These are phyloP conservation scores for Panthera uncia DNA, from an alignment of 2,113 vertebrate species.

Conservation along the genomic window DNA sequence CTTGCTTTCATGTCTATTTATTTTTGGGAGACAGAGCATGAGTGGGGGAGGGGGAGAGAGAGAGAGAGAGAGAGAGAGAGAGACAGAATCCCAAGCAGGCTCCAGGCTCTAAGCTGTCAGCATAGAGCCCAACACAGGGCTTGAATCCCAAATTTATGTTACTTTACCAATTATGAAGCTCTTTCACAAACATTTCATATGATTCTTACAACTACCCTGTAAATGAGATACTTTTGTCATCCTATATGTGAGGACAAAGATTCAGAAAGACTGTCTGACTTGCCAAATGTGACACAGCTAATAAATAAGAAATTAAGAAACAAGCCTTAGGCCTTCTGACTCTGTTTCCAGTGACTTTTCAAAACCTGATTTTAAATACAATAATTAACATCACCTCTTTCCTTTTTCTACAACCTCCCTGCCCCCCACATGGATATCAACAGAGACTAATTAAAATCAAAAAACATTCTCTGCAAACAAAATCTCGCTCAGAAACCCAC, in stretches of 20 bases:
- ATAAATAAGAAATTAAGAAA: background rate
- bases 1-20: no score
- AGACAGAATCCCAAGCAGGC: no score
- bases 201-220: background rate
- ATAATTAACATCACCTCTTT: background rate
- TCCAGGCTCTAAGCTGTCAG: no score
- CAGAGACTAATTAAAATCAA: constrained; percentile 40
- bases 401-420: no score
- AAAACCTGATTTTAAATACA: background rate
- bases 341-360: background rate
- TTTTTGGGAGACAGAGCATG: no score
- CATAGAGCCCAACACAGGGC: no score
- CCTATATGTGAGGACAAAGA: background rate
- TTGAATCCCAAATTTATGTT: background rate
- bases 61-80: no score
- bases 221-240: background rate
- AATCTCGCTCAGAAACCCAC: background rate
- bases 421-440: background rate
- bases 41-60: no score
- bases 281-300: background rate
- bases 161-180: background rate
- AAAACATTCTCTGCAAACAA: constrained; percentile 29
- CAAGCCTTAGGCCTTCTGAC: background rate
- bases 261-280: background rate
- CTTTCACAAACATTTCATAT: background rate